Evolutionary conservation across 2,797 vertebrate species (phyloP).

Genomic region (Choloepus didactylus): DNA sequence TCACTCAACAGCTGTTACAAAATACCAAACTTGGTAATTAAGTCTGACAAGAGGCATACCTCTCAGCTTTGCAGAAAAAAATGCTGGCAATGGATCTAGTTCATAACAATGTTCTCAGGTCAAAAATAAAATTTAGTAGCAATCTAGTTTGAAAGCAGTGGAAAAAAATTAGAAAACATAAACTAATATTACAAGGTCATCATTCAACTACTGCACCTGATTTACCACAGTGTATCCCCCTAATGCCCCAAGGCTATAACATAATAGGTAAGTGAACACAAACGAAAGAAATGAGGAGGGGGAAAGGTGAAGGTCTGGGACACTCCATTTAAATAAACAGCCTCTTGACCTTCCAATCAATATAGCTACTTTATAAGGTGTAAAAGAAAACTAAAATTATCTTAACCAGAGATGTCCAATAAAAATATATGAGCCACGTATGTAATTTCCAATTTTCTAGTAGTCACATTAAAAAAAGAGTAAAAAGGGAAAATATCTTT

Average conservation of each 20-base stretch:
- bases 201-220: conserved; percentile 50
- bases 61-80: conserved; percentile 80
- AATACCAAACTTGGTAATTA: conserved; percentile 86
- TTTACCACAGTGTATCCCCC: conserved; percentile 69
- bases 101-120: conserved; percentile 57
- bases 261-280: conserved; percentile 33
- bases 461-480: conserved; percentile 11
- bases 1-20: conserved; percentile 84
- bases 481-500: neutral
- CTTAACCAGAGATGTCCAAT: neutral
- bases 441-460: conserved; percentile 36
- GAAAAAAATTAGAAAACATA: neutral
- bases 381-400: conserved; percentile 28
- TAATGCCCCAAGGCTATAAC: conserved; percentile 39
- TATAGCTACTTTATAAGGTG: neutral
- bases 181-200: conserved; percentile 67
- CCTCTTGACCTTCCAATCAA: neutral
- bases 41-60: conserved; percentile 77
- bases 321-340: neutral
- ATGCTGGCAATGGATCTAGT: conserved; percentile 63
- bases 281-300: neutral
- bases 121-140: conserved; percentile 72
- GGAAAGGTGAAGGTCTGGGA: neutral
- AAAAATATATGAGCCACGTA: neutral
- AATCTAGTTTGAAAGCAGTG: conserved; percentile 60